phyloP scores from a whole-genome alignment of 2,113 vertebrate genomes.

The Psilopogon haemacephalus region DNA sequence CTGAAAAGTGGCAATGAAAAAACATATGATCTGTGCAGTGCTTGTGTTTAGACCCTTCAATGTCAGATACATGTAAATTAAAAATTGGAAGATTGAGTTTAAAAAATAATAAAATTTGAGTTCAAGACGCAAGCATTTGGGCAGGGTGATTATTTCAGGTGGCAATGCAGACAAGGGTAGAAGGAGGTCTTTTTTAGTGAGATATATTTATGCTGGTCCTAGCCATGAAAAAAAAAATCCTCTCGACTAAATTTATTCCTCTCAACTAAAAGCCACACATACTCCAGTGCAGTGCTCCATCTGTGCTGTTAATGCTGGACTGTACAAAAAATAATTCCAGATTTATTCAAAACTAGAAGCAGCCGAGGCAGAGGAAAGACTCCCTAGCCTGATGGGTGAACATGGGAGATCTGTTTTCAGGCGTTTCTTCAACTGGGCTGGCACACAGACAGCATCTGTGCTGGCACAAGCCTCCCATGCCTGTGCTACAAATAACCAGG shows the following conservation, averaged over 20 bases:
- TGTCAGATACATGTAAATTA: background rate
- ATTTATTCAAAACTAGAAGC: background rate
- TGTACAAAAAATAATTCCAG: background rate
- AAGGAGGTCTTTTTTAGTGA: background rate
- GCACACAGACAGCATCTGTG: background rate
- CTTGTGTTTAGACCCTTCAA: background rate
- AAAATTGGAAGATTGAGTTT: background rate
- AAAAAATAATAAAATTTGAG: background rate
- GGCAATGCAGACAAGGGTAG: background rate
- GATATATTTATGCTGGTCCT: background rate
- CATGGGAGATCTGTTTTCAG: background rate
- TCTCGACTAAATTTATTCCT: constrained; percentile 12
- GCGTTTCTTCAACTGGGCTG: background rate
- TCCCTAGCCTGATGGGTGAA: background rate
- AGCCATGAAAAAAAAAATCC: background rate
- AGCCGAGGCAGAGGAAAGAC: background rate
- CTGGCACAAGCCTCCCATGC: background rate
- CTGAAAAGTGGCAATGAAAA: background rate
- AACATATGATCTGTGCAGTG: background rate
- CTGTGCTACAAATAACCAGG: background rate
- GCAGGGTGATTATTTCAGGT: background rate
- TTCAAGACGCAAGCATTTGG: background rate
- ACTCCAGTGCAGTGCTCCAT: background rate
- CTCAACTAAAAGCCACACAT: background rate
- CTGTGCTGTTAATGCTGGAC: constrained; percentile 34